phyloP scores from a whole-genome alignment of 2,888 invertebrate species.

The Ditylenchus weischeri region DNA sequence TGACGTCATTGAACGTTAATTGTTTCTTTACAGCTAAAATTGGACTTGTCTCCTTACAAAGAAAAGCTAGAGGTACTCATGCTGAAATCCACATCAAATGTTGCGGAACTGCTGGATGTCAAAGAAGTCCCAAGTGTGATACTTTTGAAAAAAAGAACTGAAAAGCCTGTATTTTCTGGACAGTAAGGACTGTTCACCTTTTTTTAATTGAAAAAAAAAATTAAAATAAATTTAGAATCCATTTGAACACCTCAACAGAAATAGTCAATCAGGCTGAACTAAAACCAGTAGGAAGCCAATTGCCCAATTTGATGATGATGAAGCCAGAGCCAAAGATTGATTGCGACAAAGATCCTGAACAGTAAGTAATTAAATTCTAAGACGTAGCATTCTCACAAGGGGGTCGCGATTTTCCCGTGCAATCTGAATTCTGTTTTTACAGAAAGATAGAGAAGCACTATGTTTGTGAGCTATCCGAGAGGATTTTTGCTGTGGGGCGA shows the following conservation, averaged over 20 bases:
- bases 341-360: constrained; percentile 46
- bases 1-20: too few relatives aligned
- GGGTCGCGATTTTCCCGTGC: too few relatives aligned
- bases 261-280: background rate
- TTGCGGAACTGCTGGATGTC: constrained; percentile 49
- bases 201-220: background rate
- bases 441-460: too few relatives aligned
- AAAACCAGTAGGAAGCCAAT: constrained; percentile 6
- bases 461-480: too few relatives aligned
- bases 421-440: too few relatives aligned
- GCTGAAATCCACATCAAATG: constrained; percentile 44
- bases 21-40: constrained; percentile 38
- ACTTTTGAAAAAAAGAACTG: constrained; percentile 49
- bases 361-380: constrained; percentile 22
- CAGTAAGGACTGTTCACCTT: constrained; percentile 34
- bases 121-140: constrained; percentile 52
- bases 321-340: constrained; percentile 19
- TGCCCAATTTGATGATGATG: constrained; percentile 10
- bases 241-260: constrained; percentile 1
- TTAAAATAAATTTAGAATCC: background rate
- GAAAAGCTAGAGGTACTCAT: constrained; percentile 42
- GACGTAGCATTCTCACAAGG: too few relatives aligned
- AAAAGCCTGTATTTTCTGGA: constrained; percentile 44
- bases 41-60: constrained; percentile 45
- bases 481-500: too few relatives aligned